Percentiles rank a stretch among this genome's conserved stretches.
Evolutionary conservation across 2,888 invertebrate species (phyloP).

Genomic region (Synanthedon myopaeformis): DNA sequence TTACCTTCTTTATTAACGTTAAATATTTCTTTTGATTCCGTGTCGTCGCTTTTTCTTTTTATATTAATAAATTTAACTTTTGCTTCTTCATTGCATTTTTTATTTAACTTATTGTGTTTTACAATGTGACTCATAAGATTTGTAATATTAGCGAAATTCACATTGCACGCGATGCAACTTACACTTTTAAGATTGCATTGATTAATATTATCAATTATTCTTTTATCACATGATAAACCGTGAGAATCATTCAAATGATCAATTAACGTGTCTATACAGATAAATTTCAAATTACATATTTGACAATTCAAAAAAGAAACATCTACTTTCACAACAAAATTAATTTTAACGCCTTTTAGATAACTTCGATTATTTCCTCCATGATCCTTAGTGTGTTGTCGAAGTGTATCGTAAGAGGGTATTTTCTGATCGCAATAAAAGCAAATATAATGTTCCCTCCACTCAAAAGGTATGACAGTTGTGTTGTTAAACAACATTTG

Average conservation of each 20-base stretch:
- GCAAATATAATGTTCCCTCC: neutral
- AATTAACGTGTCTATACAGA: constrained; percentile 2
- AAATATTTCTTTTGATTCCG: no score
- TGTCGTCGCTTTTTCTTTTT: no score
- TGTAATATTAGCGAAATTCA: constrained; percentile 4
- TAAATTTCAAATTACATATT: constrained; percentile 4
- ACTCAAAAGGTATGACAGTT: constrained; percentile 1
- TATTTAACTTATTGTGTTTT: neutral
- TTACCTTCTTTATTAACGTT: no score
- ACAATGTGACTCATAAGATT: constrained; percentile 3
- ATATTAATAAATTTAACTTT: no score
- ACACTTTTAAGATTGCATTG: constrained; percentile 5
- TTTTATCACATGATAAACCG: constrained; percentile 3
- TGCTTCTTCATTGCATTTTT: no score
- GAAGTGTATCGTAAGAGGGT: neutral
- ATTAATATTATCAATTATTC: constrained; percentile 1
- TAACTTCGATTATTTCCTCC: neutral
- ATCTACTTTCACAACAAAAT: constrained; percentile 6
- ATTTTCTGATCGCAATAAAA: constrained; percentile 2
- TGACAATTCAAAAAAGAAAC: constrained; percentile 5
- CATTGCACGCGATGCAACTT: constrained; percentile 6
- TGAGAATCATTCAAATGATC: constrained; percentile 6
- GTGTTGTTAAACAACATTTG: neutral
- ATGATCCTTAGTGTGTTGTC: neutral
- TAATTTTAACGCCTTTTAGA: neutral